phyloP scores from a whole-genome alignment of 2,113 vertebrate species.

The Scophthalmus maximus region DNA sequence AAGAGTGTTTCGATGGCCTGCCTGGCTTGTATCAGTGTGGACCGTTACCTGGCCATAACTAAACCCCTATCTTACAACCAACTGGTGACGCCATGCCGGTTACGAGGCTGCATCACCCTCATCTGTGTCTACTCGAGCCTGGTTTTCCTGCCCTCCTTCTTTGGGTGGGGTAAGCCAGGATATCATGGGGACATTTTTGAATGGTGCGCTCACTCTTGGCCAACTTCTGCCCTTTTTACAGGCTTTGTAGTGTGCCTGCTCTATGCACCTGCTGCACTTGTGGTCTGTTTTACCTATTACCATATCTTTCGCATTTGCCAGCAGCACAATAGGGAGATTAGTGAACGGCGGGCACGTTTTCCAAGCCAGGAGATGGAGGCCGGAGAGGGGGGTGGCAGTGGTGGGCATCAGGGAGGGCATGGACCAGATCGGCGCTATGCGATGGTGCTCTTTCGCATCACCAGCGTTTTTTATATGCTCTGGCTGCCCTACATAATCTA shows the following conservation, averaged over 20 bases:
- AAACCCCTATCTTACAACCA: slow-evolving; percentile 98
- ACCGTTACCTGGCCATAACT: slow-evolving; percentile 97
- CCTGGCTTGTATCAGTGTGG: slow-evolving; percentile 96
- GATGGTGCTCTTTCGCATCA: slow-evolving; percentile 97
- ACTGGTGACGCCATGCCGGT: slow-evolving; percentile 95
- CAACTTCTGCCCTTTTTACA: slow-evolving; percentile 96
- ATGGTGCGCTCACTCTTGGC: slow-evolving; percentile 98
- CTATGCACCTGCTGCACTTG: slow-evolving; percentile 94
- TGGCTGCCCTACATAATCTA: slow-evolving; percentile 99
- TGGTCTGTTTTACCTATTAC: slow-evolving; percentile 98
- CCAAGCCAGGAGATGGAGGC: slow-evolving; percentile 93
- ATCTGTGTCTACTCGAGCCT: slow-evolving; percentile 97
- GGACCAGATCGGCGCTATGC: slow-evolving; percentile 94
- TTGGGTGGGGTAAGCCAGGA: slow-evolving; percentile 98
- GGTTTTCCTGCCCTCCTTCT: slow-evolving; percentile 96
- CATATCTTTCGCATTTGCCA: slow-evolving; percentile 99
- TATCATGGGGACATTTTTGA: slow-evolving; percentile 99
- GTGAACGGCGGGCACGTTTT: slow-evolving; percentile 93
- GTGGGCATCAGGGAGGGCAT: slow-evolving; percentile 82
- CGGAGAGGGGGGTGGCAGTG: slow-evolving; percentile 82
- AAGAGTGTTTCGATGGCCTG: slow-evolving; percentile 99
- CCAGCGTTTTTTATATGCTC: slow-evolving; percentile 97
- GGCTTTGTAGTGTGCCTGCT: slow-evolving; percentile 97
- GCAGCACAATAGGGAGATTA: slow-evolving; percentile 98
- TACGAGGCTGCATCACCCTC: slow-evolving; percentile 93